Evolutionary conservation across 2,797 vertebrate genomes (phyloP).

Genomic region (Halcyon leucocephala): DNA sequence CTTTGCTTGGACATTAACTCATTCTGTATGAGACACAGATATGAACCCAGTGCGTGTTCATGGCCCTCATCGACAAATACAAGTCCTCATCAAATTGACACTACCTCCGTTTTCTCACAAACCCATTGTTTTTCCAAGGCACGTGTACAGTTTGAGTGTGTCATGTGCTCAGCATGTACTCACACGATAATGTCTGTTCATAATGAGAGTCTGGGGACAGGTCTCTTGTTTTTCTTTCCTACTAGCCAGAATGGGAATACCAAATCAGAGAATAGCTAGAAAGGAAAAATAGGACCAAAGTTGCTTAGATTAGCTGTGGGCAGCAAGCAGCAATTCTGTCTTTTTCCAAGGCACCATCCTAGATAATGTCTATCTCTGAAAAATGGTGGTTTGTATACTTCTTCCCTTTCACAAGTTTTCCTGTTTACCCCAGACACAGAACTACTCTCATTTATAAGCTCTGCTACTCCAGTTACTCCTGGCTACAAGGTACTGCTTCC

Average conservation of each 20-base stretch:
- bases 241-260: not conserved
- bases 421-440: not conserved
- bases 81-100: not conserved
- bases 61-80: not conserved
- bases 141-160: not conserved
- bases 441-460: not conserved
- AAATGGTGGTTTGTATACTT: not conserved
- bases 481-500: not conserved
- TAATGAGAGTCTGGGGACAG: not conserved
- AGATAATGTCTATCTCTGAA: not conserved
- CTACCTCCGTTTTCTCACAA: not conserved
- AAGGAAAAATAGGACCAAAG: not conserved
- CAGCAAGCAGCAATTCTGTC: not conserved
- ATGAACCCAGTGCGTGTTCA: not conserved
- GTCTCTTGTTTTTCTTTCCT: not conserved
- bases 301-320: not conserved
- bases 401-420: not conserved
- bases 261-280: not conserved
- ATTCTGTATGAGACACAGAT: not conserved
- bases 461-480: not conserved
- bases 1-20: not conserved
- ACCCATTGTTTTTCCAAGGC: not conserved
- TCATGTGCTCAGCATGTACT: not conserved
- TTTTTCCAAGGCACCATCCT: not conserved
- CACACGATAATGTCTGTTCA: not conserved